phyloP scores from a whole-genome alignment of 2,888 invertebrate genomes.

The Pachycephus smyrnensis region DNA sequence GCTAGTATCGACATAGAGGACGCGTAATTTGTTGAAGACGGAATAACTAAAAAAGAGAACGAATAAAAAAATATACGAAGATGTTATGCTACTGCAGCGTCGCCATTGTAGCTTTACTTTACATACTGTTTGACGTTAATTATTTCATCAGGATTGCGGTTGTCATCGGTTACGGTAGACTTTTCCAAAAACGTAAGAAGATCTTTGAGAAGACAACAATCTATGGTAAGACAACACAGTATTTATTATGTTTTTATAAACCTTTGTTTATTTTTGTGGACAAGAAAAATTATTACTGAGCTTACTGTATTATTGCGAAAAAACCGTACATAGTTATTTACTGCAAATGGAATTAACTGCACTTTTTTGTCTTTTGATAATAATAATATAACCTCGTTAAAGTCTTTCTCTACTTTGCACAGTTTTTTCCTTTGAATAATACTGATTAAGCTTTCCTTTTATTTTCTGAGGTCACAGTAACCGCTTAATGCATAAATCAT shows the following conservation, averaged over 20 bases:
- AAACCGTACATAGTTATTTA: not conserved
- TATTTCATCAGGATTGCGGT: conserved; percentile 81
- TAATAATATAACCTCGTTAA: too few relatives aligned
- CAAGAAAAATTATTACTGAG: not conserved
- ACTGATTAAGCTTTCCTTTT: not conserved
- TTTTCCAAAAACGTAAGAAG: conserved; percentile 79
- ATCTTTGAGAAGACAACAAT: conserved; percentile 79
- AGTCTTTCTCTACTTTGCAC: too few relatives aligned
- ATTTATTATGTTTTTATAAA: conserved; percentile 16
- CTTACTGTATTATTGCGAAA: not conserved
- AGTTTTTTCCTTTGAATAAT: not conserved
- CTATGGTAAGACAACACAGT: conserved; percentile 73
- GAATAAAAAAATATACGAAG: conserved; percentile 2
- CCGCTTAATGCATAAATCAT: not conserved
- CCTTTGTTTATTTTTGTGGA: conserved; percentile 22
- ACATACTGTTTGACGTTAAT: conserved; percentile 82
- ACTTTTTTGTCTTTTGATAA: too few relatives aligned
- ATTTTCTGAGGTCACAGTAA: not conserved
- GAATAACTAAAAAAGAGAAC: not conserved
- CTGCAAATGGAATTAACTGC: not conserved
- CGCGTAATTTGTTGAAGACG: not conserved
- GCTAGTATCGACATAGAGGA: not conserved
- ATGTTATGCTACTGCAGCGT: conserved; percentile 51
- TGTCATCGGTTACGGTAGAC: conserved; percentile 76
- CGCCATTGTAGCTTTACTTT: conserved; percentile 70